These are phyloP conservation scores for silkworm (Bombyx mori) DNA, from an alignment of 1,140 invertebrate genomes.

Conservation along the genomic window ASM3026992v2 NC_085123.1:7020501-7021000, in stretches of 20 bases:
- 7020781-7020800: slow-evolving; percentile 29
- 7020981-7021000: slow-evolving; percentile 41
- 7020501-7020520: slow-evolving; percentile 25
- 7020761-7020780: slow-evolving; percentile 15
- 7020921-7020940: slow-evolving; percentile 50
- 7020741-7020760: slow-evolving; percentile 17
- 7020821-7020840: slow-evolving; percentile 16
- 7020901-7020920: slow-evolving; percentile 39
- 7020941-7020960: slow-evolving; percentile 50
- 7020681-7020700: slow-evolving; percentile 14
- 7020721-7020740: slow-evolving; percentile 23
- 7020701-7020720: slow-evolving; percentile 28
- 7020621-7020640: slow-evolving; percentile 27
- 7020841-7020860: slow-evolving; percentile 35
- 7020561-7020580: slow-evolving; percentile 48
- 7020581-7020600: slow-evolving; percentile 38
- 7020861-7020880: slow-evolving; percentile 44
- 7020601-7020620: slow-evolving; percentile 40
- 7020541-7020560: slow-evolving; percentile 41
- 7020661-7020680: slow-evolving; percentile 9
- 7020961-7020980: slow-evolving; percentile 44
- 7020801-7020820: slow-evolving; percentile 22
- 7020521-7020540: slow-evolving; percentile 26
- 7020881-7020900: slow-evolving; percentile 36
- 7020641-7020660: slow-evolving; percentile 27